Conservation (phyloP, 2,113 vertebrate species). For the Ornithorhynchus anatinus region DNA sequence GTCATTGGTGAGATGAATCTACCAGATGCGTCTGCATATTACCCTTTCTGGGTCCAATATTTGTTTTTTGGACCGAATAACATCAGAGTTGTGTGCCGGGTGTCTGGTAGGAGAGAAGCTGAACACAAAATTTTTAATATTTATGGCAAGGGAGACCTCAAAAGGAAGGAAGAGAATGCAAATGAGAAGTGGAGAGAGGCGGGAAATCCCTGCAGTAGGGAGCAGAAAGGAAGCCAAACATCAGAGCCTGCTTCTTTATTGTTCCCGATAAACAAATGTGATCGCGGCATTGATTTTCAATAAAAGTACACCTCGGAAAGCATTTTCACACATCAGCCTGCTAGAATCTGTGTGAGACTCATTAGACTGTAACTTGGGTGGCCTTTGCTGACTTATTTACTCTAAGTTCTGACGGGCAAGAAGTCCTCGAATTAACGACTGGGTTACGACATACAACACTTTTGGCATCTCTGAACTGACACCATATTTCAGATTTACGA, state of each 20-base stretch:
- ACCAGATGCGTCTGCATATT: conserved; percentile 33
- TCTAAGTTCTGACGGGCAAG: too few relatives aligned
- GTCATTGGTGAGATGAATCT: background rate
- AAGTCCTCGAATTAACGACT: too few relatives aligned
- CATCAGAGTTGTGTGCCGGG: background rate
- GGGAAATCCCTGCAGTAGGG: background rate
- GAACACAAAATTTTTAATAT: conserved; percentile 48
- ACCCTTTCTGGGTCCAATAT: conserved; percentile 45
- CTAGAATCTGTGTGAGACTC: background rate
- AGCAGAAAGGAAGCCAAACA: background rate
- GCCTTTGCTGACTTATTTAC: background rate
- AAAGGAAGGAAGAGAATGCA: conserved; percentile 15
- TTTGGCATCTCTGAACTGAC: too few relatives aligned
- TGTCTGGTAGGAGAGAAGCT: conserved; percentile 36
- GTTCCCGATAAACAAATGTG: background rate
- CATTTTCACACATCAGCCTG: background rate
- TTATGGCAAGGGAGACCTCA: conserved; percentile 46
- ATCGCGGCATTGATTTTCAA: background rate
- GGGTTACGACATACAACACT: too few relatives aligned
- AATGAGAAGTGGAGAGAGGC: conserved; percentile 3
- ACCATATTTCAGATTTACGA: too few relatives aligned
- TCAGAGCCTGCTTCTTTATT: background rate
- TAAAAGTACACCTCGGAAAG: background rate
- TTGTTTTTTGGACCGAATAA: conserved; percentile 27
- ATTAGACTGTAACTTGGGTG: background rate